These are phyloP conservation scores for Daktulosphaira vitifoliae DNA, from an alignment of 1,140 invertebrate species.

Conservation along the genomic window DNA sequence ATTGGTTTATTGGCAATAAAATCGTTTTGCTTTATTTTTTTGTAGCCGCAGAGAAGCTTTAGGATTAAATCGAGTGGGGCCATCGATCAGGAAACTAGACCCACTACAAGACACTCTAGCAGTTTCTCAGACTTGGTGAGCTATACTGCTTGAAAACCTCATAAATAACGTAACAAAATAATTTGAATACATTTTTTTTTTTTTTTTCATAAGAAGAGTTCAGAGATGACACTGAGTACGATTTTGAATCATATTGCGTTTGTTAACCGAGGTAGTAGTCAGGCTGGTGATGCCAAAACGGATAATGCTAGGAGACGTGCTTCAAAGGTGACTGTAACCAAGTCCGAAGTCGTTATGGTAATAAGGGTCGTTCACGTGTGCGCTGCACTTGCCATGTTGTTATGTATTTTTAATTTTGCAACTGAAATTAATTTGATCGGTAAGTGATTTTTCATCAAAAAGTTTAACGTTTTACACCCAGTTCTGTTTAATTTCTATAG, in stretches of 20 bases:
- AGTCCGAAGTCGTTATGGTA: slow-evolving; percentile 19
- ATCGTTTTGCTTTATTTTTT: too few relatives aligned
- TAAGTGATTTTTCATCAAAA: neutral
- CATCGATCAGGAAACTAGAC: slow-evolving; percentile 21
- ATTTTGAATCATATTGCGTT: slow-evolving; percentile 55
- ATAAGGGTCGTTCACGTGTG: slow-evolving; percentile 19
- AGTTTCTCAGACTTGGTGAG: slow-evolving; percentile 29
- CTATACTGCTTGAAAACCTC: too few relatives aligned
- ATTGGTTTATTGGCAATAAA: too few relatives aligned
- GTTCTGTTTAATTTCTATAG: too few relatives aligned
- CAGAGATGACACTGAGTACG: slow-evolving; percentile 47
- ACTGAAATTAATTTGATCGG: slow-evolving; percentile 23
- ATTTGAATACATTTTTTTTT: too few relatives aligned
- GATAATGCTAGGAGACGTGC: slow-evolving; percentile 22
- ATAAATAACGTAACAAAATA: too few relatives aligned
- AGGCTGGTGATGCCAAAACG: slow-evolving; percentile 18
- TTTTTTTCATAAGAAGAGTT: slow-evolving; percentile 24
- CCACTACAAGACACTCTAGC: slow-evolving; percentile 23
- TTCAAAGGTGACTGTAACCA: slow-evolving; percentile 17
- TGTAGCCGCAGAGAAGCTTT: slow-evolving; percentile 27
- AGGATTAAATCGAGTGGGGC: slow-evolving; percentile 18
- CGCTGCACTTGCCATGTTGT: slow-evolving; percentile 17
- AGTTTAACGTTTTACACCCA: too few relatives aligned
- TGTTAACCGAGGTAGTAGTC: slow-evolving; percentile 43
- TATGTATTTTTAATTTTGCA: slow-evolving; percentile 26